Conservation (phyloP, 2,888 invertebrate species). For the Synergus gifuensis region DNA sequence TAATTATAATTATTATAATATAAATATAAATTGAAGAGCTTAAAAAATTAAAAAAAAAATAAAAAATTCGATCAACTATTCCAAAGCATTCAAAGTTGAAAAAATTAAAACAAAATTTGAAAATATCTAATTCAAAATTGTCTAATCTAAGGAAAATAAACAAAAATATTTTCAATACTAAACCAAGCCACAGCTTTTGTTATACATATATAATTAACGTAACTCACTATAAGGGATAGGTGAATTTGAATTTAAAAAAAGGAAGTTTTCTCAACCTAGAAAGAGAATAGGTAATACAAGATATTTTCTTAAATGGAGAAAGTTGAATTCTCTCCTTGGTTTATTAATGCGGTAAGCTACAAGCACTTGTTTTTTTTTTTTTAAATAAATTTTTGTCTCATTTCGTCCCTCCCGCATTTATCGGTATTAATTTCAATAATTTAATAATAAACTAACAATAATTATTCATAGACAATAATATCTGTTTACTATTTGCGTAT, state of each 20-base stretch:
- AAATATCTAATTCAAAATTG: too few relatives aligned
- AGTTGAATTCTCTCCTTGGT: conserved; percentile 47
- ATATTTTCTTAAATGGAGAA: conserved; percentile 38
- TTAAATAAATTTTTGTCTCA: conserved; percentile 48
- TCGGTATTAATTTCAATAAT: conserved; percentile 58
- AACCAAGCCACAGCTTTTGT: too few relatives aligned
- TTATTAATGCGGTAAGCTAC: conserved; percentile 58
- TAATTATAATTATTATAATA: too few relatives aligned
- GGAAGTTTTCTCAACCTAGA: neutral
- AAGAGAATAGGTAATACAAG: neutral
- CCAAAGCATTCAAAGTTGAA: too few relatives aligned
- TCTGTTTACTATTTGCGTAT: conserved; percentile 65
- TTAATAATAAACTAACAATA: conserved; percentile 67
- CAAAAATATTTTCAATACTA: too few relatives aligned
- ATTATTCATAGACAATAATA: conserved; percentile 68
- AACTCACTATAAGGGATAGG: neutral
- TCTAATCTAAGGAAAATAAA: too few relatives aligned
- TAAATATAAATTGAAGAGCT: too few relatives aligned
- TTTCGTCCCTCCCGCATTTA: conserved; percentile 53
- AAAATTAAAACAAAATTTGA: too few relatives aligned
- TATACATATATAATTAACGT: too few relatives aligned
- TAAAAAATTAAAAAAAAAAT: too few relatives aligned
- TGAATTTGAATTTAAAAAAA: neutral
- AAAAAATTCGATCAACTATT: too few relatives aligned
- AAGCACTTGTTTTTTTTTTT: conserved; percentile 54